Evolutionary conservation across 1,140 invertebrate species (phyloP).

Genomic region (Hyles euphorbiae): DNA sequence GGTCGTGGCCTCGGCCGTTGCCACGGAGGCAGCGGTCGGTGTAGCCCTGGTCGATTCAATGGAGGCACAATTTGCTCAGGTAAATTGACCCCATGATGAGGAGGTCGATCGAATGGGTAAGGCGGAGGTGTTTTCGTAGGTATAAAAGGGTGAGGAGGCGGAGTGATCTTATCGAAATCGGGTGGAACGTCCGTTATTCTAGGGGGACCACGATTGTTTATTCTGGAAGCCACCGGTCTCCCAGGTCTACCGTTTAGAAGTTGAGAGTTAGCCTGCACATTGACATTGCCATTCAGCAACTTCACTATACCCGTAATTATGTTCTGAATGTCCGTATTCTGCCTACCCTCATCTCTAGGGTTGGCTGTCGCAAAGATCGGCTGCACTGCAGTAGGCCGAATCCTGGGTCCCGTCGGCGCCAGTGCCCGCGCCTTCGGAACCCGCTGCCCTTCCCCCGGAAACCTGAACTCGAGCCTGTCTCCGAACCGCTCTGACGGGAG

Average conservation of each 20-base stretch:
- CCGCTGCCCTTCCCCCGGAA: slow-evolving; percentile 84
- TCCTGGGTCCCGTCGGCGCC: slow-evolving; percentile 79
- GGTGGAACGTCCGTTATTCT: slow-evolving; percentile 85
- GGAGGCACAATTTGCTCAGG: slow-evolving; percentile 86
- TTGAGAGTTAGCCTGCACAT: slow-evolving; percentile 83
- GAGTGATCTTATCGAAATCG: slow-evolving; percentile 80
- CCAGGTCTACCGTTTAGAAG: slow-evolving; percentile 72
- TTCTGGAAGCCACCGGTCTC: slow-evolving; percentile 80
- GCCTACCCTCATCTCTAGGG: slow-evolving; percentile 63
- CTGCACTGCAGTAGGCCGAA: slow-evolving; percentile 70
- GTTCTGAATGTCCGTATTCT: slow-evolving; percentile 90
- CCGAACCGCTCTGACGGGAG: slow-evolving; percentile 56
- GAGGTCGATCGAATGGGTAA: slow-evolving; percentile 83
- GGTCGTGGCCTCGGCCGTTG: slow-evolving; percentile 75
- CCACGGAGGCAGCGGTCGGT: slow-evolving; percentile 78
- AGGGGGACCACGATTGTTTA: slow-evolving; percentile 92
- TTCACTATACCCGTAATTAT: slow-evolving; percentile 94
- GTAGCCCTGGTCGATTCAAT: slow-evolving; percentile 74
- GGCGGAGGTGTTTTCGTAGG: slow-evolving; percentile 77
- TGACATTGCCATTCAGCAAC: slow-evolving; percentile 90
- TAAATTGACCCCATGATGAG: slow-evolving; percentile 81
- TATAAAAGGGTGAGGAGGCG: slow-evolving; percentile 48
- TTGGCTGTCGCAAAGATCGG: slow-evolving; percentile 65
- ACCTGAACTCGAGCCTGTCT: slow-evolving; percentile 59
- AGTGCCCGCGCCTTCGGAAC: slow-evolving; percentile 80